Conservation (phyloP, 2,113 vertebrate genomes). For the Bubo bubo region DNA sequence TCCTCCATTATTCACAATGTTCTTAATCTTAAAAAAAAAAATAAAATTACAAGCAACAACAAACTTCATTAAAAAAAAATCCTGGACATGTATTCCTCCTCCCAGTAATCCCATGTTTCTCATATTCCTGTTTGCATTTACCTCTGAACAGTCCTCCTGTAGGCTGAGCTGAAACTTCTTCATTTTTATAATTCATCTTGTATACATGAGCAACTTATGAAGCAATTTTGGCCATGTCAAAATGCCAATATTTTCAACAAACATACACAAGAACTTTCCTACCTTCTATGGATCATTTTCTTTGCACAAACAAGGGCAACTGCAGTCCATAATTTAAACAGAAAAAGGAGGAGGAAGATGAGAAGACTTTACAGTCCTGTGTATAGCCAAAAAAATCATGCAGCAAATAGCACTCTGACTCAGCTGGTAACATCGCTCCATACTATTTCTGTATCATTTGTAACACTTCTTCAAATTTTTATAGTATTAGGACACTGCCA, state of each 20-base stretch:
- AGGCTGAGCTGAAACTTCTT: not conserved
- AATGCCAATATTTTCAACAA: constrained; percentile 41
- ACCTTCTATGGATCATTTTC: constrained; percentile 49
- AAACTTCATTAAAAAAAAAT: not conserved
- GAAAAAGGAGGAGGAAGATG: constrained; percentile 35
- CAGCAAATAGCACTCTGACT: constrained; percentile 53
- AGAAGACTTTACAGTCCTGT: constrained; percentile 7
- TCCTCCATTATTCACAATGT: constrained; percentile 42
- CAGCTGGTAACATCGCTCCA: constrained; percentile 37
- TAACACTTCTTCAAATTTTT: constrained; percentile 48
- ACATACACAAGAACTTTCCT: not conserved
- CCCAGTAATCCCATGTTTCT: not conserved
- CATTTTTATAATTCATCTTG: constrained; percentile 25
- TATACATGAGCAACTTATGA: not conserved
- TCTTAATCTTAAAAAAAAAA: constrained; percentile 61
- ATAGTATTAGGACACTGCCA: not conserved
- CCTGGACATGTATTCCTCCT: not conserved
- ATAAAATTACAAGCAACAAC: constrained; percentile 11
- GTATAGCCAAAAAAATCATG: constrained; percentile 19
- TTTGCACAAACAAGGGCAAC: constrained; percentile 51
- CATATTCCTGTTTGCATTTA: not conserved
- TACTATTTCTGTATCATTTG: constrained; percentile 61
- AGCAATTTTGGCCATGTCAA: constrained; percentile 31
- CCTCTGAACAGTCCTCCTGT: not conserved
- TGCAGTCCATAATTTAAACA: constrained; percentile 40